phyloP scores from a whole-genome alignment of 2,113 vertebrate genomes.

The Anguilla japonica region DNA sequence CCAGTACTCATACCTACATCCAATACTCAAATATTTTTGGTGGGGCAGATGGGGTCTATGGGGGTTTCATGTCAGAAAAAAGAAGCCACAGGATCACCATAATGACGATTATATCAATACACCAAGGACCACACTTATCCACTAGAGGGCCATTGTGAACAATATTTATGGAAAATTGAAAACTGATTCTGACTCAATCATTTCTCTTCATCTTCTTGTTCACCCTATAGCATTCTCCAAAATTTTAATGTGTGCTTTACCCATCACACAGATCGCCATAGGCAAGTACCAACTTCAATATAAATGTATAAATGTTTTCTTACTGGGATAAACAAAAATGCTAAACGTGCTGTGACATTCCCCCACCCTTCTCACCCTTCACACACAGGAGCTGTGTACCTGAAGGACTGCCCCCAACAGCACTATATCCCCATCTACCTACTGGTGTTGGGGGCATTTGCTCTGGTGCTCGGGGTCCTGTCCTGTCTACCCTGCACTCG shows the following conservation, averaged over 20 bases:
- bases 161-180: background rate
- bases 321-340: background rate
- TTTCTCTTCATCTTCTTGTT: slow-evolving; percentile 4
- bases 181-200: slow-evolving; percentile 4
- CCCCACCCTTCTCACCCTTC: background rate
- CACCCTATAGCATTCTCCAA: slow-evolving; percentile 50
- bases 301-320: too few species aligned
- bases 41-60: too few species aligned
- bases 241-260: slow-evolving; percentile 23
- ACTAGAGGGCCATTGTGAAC: background rate
- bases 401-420: slow-evolving; percentile 61
- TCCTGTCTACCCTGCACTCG: slow-evolving; percentile 50
- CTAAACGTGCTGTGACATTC: background rate
- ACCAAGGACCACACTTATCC: background rate
- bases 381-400: slow-evolving; percentile 51
- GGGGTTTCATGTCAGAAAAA: too few species aligned
- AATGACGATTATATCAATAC: background rate
- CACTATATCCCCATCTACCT: slow-evolving; percentile 67
- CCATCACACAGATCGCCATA: slow-evolving; percentile 59
- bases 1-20: too few species aligned
- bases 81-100: background rate
- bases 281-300: slow-evolving; percentile 53
- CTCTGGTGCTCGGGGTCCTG: slow-evolving; percentile 42
- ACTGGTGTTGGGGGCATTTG: slow-evolving; percentile 59
- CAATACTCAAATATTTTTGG: too few species aligned